These are phyloP conservation scores for Mirounga angustirostris DNA, from an alignment of 2,113 vertebrate genomes.

Conservation along the genomic window DNA sequence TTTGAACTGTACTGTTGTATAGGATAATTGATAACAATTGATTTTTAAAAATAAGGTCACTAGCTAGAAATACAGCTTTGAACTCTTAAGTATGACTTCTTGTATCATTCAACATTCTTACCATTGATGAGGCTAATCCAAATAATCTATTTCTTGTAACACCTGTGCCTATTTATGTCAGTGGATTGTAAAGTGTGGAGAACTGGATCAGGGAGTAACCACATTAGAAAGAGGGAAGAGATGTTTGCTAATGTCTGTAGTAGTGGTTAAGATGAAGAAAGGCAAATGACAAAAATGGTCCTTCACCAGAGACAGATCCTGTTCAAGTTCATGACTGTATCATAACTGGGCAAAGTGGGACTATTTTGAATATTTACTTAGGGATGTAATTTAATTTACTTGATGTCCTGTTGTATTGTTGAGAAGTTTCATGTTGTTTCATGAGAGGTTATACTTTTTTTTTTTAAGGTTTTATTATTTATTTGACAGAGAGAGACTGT, in stretches of 20 bases:
- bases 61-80: conserved; percentile 34
- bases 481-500: no score
- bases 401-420: not conserved
- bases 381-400: not conserved
- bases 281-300: not conserved
- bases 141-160: not conserved
- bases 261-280: not conserved
- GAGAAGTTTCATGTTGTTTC: conserved; percentile 40
- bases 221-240: not conserved
- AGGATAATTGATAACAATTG: not conserved
- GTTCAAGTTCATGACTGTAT: not conserved
- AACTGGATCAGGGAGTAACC: not conserved
- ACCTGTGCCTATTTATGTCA: not conserved
- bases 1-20: not conserved
- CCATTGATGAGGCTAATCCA: not conserved
- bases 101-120: not conserved
- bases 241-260: not conserved
- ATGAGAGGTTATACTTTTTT: conserved; percentile 26
- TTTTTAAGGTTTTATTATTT: no score
- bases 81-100: not conserved
- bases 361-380: conserved; percentile 16
- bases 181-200: not conserved
- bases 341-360: not conserved
- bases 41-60: not conserved
- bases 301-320: not conserved